phyloP scores from a whole-genome alignment of 2,113 vertebrate genomes.

The Amphiprion percula region DNA sequence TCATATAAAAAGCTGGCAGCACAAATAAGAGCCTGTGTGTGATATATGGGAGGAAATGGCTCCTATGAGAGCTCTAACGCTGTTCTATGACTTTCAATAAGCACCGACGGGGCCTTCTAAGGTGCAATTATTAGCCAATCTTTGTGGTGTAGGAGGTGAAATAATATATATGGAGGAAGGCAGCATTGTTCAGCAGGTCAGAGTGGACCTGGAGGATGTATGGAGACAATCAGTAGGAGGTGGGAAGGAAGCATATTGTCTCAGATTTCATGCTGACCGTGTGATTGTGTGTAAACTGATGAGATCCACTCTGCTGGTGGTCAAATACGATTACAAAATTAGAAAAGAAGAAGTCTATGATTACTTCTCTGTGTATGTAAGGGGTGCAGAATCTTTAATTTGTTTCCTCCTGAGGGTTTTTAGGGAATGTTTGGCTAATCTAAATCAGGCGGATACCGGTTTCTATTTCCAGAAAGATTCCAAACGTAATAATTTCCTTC shows the following conservation, averaged over 20 bases:
- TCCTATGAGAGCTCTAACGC: slow-evolving; percentile 40
- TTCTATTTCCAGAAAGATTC: too few species aligned
- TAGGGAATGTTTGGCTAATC: too few species aligned
- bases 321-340: slow-evolving; percentile 45
- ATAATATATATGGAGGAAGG: slow-evolving; percentile 60
- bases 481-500: too few species aligned
- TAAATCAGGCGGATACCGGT: too few species aligned
- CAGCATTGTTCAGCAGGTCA: slow-evolving; percentile 43
- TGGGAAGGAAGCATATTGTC: slow-evolving; percentile 13
- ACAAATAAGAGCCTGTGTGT: slow-evolving; percentile 13
- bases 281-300: slow-evolving; percentile 38
- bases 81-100: slow-evolving; percentile 57
- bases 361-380: too few species aligned
- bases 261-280: slow-evolving; percentile 51
- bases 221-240: slow-evolving; percentile 36
- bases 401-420: too few species aligned
- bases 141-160: slow-evolving; percentile 61
- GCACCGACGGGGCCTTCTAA: slow-evolving; percentile 52
- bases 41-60: slow-evolving; percentile 39
- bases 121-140: slow-evolving; percentile 74
- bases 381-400: too few species aligned
- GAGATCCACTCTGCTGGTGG: slow-evolving; percentile 48
- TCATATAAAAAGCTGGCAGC: neutral
- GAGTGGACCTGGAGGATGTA: slow-evolving; percentile 43
- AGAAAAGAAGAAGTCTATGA: neutral